These are phyloP conservation scores for Conus canariensis DNA, from an alignment of 2,888 invertebrate species.

Conservation along the genomic window DNA sequence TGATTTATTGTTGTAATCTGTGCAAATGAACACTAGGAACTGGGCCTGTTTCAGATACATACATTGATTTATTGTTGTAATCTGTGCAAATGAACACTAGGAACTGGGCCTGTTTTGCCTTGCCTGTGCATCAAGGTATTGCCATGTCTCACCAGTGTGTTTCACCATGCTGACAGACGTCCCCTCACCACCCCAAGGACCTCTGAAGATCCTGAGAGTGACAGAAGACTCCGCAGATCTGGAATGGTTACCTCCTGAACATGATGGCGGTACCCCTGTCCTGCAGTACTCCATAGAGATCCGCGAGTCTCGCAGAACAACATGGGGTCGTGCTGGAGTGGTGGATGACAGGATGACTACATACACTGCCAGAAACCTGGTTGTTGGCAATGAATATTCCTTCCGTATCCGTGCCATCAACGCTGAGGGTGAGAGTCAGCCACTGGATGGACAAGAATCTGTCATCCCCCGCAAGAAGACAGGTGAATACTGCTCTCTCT, in stretches of 20 bases:
- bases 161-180: slow-evolving; percentile 58
- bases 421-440: slow-evolving; percentile 97
- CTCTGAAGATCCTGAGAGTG: slow-evolving; percentile 92
- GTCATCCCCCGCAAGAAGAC: slow-evolving; percentile 82
- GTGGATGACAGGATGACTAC: slow-evolving; percentile 63
- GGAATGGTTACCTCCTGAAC: slow-evolving; percentile 97
- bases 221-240: slow-evolving; percentile 96
- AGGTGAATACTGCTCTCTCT: slow-evolving; percentile 52
- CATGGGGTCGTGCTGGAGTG: slow-evolving; percentile 88
- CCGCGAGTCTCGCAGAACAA: slow-evolving; percentile 94
- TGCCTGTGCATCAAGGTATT: too few relatives aligned
- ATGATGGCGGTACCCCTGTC: slow-evolving; percentile 95
- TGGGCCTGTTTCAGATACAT: too few relatives aligned
- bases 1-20: too few relatives aligned
- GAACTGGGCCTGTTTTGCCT: too few relatives aligned
- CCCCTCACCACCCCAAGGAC: slow-evolving; percentile 72
- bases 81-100: too few relatives aligned
- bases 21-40: too few relatives aligned
- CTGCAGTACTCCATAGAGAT: slow-evolving; percentile 90
- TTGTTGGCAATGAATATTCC: slow-evolving; percentile 94
- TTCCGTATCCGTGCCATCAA: slow-evolving; percentile 99
- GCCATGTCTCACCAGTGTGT: neutral
- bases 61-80: too few relatives aligned
- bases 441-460: slow-evolving; percentile 91
- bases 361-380: slow-evolving; percentile 91